These are phyloP conservation scores for Stichopus chloronotus DNA, from an alignment of 35 echinoderm and acorn worm genomes.

Conservation along the genomic window DNA sequence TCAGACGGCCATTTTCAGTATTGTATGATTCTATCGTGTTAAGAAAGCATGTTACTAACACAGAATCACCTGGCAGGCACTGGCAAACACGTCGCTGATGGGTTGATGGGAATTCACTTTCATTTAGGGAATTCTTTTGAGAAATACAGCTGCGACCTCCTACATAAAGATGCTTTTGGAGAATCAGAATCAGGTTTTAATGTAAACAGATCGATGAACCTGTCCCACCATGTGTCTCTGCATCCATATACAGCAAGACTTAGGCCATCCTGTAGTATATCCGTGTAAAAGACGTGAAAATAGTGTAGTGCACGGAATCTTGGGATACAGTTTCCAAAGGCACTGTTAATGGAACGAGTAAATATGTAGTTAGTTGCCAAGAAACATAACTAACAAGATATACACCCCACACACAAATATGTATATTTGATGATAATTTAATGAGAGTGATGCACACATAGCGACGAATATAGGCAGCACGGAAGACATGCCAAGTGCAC, in stretches of 20 bases:
- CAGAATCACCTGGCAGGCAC: not conserved
- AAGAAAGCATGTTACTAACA: not conserved
- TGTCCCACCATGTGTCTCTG: not conserved
- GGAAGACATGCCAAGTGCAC: too few species aligned
- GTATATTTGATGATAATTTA: too few species aligned
- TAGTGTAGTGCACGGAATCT: not conserved
- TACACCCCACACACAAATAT: too few species aligned
- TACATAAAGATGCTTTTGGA: not conserved
- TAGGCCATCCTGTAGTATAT: not conserved
- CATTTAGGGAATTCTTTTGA: not conserved
- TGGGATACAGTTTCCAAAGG: not conserved
- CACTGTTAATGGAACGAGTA: too few species aligned
- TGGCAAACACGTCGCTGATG: not conserved
- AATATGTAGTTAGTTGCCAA: too few species aligned
- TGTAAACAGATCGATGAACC: not conserved
- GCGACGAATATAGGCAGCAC: too few species aligned
- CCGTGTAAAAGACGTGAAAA: not conserved
- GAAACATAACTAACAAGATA: too few species aligned
- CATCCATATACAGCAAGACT: not conserved
- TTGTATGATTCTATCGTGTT: slow-evolving; percentile 3
- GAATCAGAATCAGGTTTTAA: not conserved
- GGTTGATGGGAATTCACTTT: not conserved
- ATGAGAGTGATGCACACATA: too few species aligned
- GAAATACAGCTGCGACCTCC: not conserved
- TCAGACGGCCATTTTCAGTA: not conserved